Evolutionary conservation across 2,113 vertebrate genomes (phyloP).

Genomic region (Eidolon helvum): DNA sequence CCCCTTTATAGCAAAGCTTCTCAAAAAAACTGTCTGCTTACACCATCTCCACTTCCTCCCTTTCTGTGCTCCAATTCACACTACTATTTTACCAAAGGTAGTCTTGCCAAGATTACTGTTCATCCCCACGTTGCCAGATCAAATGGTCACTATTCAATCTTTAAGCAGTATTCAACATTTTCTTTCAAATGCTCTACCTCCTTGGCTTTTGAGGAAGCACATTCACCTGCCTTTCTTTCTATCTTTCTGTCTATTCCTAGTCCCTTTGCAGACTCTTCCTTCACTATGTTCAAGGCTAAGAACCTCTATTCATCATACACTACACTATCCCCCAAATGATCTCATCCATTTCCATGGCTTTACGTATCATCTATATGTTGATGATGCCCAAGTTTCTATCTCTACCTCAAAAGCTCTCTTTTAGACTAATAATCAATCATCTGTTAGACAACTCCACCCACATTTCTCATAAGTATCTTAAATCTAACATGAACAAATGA

Average conservation of each 20-base stretch:
- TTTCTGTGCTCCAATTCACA: neutral
- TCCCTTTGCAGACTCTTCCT: neutral
- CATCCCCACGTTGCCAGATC: slow-evolving; percentile 21
- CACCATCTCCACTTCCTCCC: neutral
- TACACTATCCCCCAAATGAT: neutral
- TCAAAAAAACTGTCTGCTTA: slow-evolving; percentile 11
- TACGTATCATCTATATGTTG: neutral
- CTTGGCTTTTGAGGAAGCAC: neutral
- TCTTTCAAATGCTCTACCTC: neutral
- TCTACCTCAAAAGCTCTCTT: slow-evolving; percentile 22
- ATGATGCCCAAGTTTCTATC: neutral
- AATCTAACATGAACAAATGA: slow-evolving; percentile 14
- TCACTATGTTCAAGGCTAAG: neutral
- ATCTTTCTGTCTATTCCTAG: neutral
- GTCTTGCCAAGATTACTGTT: neutral
- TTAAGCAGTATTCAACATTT: neutral
- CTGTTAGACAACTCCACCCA: neutral
- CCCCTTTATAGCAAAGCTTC: slow-evolving; percentile 2
- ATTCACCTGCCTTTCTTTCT: neutral
- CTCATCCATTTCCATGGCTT: neutral
- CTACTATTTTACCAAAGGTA: slow-evolving; percentile 25
- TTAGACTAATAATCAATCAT: neutral
- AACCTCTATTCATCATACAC: neutral
- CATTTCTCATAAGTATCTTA: neutral
- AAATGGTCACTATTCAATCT: neutral